Evolutionary conservation across 2,113 vertebrate species (phyloP), one percentile per base, ranked within the genome.

Genomic region (Psittacus erithacus): DNA sequence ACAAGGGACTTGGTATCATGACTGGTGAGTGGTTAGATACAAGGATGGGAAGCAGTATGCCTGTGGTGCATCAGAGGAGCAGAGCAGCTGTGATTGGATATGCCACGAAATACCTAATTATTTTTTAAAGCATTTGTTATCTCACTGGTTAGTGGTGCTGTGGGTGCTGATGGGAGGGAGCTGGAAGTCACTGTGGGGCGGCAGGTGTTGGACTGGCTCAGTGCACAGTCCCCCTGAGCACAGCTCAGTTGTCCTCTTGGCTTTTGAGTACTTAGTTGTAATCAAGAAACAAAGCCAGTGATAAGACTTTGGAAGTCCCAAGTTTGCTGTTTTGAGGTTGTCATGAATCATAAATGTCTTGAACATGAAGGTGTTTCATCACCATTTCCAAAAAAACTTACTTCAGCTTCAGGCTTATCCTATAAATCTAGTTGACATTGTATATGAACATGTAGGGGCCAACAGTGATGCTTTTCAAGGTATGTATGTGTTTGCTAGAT

Each of bases 61-160:
- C 46, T 7, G 0, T 0, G 4, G 16, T 50, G 31, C 27, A 2
- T 38, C 24, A 29, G 63, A 69, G 41, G n/a, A 82, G 6, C n/a
- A 41, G 43, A 10, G 28, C 9, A 50, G 74, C 39, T 81, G 33
- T 55, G 33, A 7, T 39, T 27, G 64, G 6, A 1, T 59, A 10
- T 38, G 22, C n/a, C 39, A 46, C 38, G n/a, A 88, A 74, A 59
- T 17, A 47, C 1, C n/a, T 41, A 5, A 25, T 57, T 15, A 9
- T 35, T 39, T 69, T 67, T 50, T 7, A 39, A 19, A 53, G 17
- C 6, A 10, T 59, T 75, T 9, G 1, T 52, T 59, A 20, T 2
- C 29, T 49, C 3, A 1, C 35, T 29, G 41, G n/a, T 0, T 3
- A 86, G 50, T 3, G 4, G 38, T 4, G 27, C 69, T 44, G 31